phyloP scores from a whole-genome alignment of 1,140 invertebrate species.

The Platyscapa corneri region DNA sequence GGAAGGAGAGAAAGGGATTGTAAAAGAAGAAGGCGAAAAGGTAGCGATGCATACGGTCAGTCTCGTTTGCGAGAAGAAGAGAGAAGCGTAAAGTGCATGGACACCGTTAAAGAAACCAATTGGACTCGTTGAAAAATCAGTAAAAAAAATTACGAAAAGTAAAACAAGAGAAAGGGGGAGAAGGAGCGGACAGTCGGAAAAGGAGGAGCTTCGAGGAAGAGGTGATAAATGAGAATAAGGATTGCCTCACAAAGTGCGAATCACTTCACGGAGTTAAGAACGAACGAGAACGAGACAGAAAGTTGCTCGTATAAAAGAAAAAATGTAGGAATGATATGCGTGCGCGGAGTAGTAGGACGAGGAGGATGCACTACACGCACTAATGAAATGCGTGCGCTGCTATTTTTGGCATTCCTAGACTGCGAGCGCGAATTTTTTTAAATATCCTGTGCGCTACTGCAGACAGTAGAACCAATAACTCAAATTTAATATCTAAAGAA shows the following conservation, averaged over 20 bases:
- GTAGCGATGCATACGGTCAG: neutral
- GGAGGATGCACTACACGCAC: too few relatives aligned
- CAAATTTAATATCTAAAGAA: neutral
- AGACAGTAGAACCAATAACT: neutral
- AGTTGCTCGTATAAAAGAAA: neutral
- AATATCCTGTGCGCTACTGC: neutral
- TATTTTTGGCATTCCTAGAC: too few relatives aligned
- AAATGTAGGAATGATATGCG: neutral
- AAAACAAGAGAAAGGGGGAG: conserved; percentile 24
- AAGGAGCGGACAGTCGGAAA: conserved; percentile 56
- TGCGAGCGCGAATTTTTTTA: neutral
- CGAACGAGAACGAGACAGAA: neutral
- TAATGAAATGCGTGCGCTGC: too few relatives aligned
- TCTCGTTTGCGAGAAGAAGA: neutral
- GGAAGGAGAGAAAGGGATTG: neutral
- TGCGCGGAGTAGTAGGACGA: too few relatives aligned
- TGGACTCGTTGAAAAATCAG: conserved; percentile 50
- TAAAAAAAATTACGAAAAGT: conserved; percentile 43
- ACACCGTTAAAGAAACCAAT: conserved; percentile 50
- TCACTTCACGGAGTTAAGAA: neutral
- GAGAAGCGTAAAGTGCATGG: conserved; percentile 11
- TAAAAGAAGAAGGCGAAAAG: neutral
- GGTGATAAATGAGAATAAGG: conserved; percentile 71
- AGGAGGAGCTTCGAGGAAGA: conserved; percentile 58
- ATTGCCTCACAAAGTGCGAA: conserved; percentile 69